These are phyloP conservation scores for Chlorops oryzae DNA, from an alignment of 1,140 invertebrate genomes.

Conservation along the genomic window DNA sequence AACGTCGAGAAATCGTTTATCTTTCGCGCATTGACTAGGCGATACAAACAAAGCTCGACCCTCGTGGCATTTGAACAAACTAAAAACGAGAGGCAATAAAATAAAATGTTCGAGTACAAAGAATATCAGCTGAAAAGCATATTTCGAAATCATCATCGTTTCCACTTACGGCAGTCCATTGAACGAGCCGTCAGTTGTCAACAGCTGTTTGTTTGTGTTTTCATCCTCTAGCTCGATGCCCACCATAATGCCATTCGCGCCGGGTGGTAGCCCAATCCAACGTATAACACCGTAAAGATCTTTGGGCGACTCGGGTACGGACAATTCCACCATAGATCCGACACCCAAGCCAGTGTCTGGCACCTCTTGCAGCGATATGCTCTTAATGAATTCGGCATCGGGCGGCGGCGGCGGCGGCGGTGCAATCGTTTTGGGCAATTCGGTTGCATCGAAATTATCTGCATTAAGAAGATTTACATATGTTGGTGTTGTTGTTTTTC, in stretches of 20 bases:
- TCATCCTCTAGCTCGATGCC: slow-evolving; percentile 69
- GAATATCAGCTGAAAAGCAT: slow-evolving; percentile 19
- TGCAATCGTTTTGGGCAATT: slow-evolving; percentile 8
- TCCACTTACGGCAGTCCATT: slow-evolving; percentile 50
- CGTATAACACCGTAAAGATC: slow-evolving; percentile 72
- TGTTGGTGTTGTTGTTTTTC: slow-evolving; percentile 6
- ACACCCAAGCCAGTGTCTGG: slow-evolving; percentile 57
- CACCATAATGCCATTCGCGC: slow-evolving; percentile 46
- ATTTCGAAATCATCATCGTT: background rate
- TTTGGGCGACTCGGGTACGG: slow-evolving; percentile 34
- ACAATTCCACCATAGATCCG: slow-evolving; percentile 69
- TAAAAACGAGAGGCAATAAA: background rate
- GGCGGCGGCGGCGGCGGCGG: slow-evolving; percentile 8
- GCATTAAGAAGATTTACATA: slow-evolving; percentile 10
- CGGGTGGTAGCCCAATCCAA: slow-evolving; percentile 67
- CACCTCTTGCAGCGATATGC: slow-evolving; percentile 18
- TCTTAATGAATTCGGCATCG: slow-evolving; percentile 15
- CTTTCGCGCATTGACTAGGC: slow-evolving; percentile 67
- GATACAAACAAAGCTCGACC: slow-evolving; percentile 70
- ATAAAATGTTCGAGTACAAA: background rate
- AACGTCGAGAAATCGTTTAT: slow-evolving; percentile 67
- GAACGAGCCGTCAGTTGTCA: slow-evolving; percentile 70
- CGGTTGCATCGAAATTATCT: background rate
- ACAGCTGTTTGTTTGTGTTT: slow-evolving; percentile 53
- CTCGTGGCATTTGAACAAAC: slow-evolving; percentile 28